Percentiles rank a stretch among this genome's conserved stretches.
phyloP scores from a whole-genome alignment of 2,113 vertebrate species.

The Nothoprocta pentlandii region DNA sequence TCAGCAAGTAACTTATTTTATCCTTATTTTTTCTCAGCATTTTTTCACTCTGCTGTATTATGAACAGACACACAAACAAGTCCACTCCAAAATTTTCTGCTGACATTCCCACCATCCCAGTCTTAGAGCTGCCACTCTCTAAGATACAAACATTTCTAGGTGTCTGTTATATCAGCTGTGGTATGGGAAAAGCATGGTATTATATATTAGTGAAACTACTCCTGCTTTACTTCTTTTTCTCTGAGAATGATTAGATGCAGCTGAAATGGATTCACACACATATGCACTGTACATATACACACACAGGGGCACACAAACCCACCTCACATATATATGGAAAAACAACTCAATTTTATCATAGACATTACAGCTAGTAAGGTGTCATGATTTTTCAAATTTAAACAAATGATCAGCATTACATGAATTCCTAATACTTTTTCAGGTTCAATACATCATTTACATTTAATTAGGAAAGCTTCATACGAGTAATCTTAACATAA shows the following conservation, averaged over 20 bases:
- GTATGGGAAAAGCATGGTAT: background rate
- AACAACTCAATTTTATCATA: background rate
- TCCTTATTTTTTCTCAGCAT: background rate
- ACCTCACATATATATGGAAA: background rate
- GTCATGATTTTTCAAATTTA: background rate
- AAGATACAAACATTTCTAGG: background rate
- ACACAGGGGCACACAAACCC: background rate
- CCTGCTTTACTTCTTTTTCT: background rate
- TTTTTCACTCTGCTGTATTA: background rate
- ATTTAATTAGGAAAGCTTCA: background rate
- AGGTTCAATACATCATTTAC: background rate
- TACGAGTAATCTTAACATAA: background rate
- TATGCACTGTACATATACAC: too few species aligned
- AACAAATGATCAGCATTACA: background rate
- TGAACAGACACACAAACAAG: background rate
- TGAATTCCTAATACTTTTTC: background rate
- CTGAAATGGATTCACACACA: too few species aligned
- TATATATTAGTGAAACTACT: background rate
- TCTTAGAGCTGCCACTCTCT: background rate
- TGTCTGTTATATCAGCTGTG: background rate
- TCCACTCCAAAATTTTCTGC: background rate
- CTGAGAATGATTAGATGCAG: background rate
- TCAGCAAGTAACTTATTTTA: accelerated
- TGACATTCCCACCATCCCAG: background rate
- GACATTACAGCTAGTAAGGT: background rate